Evolutionary conservation across 2,888 invertebrate species (phyloP).

Genomic region (Pteria penguin): DNA sequence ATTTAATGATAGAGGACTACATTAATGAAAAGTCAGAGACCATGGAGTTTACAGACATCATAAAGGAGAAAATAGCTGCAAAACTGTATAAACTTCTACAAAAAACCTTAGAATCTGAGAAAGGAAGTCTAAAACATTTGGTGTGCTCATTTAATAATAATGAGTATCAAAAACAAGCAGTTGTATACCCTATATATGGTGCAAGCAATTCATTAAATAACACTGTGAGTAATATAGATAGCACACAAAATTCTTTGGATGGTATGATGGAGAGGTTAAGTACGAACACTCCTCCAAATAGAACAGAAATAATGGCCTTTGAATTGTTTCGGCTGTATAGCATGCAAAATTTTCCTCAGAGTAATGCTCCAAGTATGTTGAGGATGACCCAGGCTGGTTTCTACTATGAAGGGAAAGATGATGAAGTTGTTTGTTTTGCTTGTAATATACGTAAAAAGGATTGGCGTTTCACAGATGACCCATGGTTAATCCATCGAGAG

Average conservation of each 20-base stretch:
- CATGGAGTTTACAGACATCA: too few species aligned
- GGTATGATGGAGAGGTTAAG: background rate
- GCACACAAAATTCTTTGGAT: background rate
- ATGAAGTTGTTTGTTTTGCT: conserved; percentile 25
- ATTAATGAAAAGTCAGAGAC: too few species aligned
- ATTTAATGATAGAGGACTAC: too few species aligned
- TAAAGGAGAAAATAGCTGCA: too few species aligned
- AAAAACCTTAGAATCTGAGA: too few species aligned
- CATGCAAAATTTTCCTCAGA: conserved; percentile 16
- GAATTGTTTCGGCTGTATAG: conserved; percentile 18
- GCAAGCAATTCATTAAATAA: too few species aligned
- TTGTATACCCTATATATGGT: too few species aligned
- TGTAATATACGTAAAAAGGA: conserved; percentile 20
- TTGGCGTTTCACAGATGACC: conserved; percentile 26
- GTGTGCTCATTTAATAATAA: too few species aligned
- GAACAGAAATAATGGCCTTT: conserved; percentile 17
- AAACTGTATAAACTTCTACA: too few species aligned
- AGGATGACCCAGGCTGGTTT: conserved; percentile 37
- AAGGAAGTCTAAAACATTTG: too few species aligned
- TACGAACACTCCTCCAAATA: background rate
- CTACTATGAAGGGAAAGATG: conserved; percentile 22
- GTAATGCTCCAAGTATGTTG: conserved; percentile 9
- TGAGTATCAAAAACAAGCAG: too few species aligned
- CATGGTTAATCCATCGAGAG: conserved; percentile 16
- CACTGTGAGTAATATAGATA: too few species aligned